phyloP scores from a whole-genome alignment of 2,113 vertebrate genomes.

The Etia nguti region DNA sequence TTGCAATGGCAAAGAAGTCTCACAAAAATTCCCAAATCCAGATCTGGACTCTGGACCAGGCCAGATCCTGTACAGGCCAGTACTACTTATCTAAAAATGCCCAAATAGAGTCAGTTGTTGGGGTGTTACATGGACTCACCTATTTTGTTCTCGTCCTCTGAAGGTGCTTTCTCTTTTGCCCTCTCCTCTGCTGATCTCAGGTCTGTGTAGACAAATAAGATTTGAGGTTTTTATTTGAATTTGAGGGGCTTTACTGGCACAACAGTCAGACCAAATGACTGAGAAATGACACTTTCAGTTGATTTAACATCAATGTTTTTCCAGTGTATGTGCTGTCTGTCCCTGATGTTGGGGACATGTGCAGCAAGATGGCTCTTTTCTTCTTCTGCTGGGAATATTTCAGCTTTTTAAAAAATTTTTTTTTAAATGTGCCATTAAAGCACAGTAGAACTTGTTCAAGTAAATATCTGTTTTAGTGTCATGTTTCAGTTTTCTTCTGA shows the following conservation, averaged over 20 bases:
- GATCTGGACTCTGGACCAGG: not conserved
- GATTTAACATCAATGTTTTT: not conserved
- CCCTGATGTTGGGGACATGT: not conserved
- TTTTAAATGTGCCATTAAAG: not conserved
- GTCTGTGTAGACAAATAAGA: conserved; percentile 4
- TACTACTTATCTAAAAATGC: not conserved
- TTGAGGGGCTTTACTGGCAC: not conserved
- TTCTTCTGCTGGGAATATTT: not conserved
- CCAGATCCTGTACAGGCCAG: fast-evolving
- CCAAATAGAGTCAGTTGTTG: not conserved
- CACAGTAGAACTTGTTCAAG: not conserved
- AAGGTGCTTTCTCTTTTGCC: not conserved
- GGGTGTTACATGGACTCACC: conserved; percentile 16
- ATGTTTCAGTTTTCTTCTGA: not conserved
- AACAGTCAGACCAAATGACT: not conserved
- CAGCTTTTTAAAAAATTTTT: not conserved
- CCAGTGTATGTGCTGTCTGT: fast-evolving
- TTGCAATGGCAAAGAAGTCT: not conserved
- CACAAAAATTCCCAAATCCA: fast-evolving
- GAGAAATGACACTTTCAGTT: not conserved
- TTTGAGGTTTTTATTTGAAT: not conserved
- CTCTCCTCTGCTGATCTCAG: not conserved
- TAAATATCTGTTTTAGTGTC: not conserved
- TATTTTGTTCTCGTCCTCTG: conserved; percentile 18
- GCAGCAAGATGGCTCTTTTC: fast-evolving